Conservation (phyloP, 2,797 vertebrate genomes). For the Oreochromis grahami region DNA sequence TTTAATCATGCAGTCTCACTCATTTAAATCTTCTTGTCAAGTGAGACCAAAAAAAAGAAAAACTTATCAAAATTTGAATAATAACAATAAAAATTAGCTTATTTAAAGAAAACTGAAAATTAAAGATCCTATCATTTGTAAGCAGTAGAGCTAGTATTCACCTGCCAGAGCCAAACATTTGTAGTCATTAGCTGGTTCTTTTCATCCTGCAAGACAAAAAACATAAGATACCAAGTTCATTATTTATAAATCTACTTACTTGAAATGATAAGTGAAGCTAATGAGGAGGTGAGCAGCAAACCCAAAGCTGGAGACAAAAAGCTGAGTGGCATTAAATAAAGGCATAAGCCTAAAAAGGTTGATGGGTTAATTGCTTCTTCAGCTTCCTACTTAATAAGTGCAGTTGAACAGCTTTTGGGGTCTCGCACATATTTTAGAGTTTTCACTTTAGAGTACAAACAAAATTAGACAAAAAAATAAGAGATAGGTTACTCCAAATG, state of each 20-base stretch:
- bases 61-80: accelerated
- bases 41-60: accelerated
- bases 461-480: background rate
- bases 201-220: conserved; percentile 70
- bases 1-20: background rate
- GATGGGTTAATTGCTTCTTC: conserved; percentile 21
- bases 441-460: background rate
- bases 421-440: background rate
- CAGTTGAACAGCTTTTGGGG: background rate
- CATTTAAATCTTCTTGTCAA: background rate
- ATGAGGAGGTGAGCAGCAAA: conserved; percentile 39
- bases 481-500: background rate
- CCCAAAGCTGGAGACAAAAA: background rate
- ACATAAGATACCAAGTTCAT: background rate
- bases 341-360: background rate
- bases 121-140: background rate
- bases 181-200: conserved; percentile 86
- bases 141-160: conserved; percentile 13
- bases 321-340: conserved; percentile 1
- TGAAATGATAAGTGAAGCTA: conserved; percentile 2
- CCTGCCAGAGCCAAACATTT: conserved; percentile 85
- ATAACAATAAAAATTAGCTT: background rate
- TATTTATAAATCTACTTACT: conserved; percentile 7
- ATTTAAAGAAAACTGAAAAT: background rate
- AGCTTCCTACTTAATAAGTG: background rate